Conservation (phyloP, 92 coral and sea anemone genomes). For the Zoanthus gigantus region DNA sequence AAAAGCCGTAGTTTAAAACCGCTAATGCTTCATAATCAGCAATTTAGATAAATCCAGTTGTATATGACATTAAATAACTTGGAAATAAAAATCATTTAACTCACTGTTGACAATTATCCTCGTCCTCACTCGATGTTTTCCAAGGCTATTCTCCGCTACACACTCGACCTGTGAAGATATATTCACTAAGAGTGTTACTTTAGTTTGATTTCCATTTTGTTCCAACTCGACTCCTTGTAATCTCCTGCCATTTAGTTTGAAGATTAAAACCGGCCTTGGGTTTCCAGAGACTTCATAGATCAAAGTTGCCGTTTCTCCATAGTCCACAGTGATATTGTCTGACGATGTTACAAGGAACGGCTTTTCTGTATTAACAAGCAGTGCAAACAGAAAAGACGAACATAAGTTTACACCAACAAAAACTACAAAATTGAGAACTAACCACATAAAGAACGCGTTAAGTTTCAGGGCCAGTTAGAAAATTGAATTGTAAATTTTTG, state of each 20-base stretch:
- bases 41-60: background rate
- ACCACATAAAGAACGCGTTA: background rate
- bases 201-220: background rate
- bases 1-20: background rate
- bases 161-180: slow-evolving; percentile 31
- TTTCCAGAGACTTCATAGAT: slow-evolving; percentile 10
- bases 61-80: background rate
- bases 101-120: slow-evolving; percentile 19
- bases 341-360: background rate
- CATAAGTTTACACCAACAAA: background rate
- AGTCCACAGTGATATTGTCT: slow-evolving; percentile 2
- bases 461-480: background rate
- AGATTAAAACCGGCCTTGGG: slow-evolving; percentile 14
- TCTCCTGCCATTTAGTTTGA: slow-evolving; percentile 23
- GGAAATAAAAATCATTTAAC: background rate
- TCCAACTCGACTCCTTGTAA: background rate
- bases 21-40: background rate
- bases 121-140: background rate
- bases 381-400: background rate
- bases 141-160: slow-evolving; percentile 5
- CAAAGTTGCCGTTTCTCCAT: slow-evolving; percentile 25
- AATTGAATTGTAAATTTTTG: background rate
- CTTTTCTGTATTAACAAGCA: slow-evolving; percentile 10
- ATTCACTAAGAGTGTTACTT: slow-evolving; percentile 6
- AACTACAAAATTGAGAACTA: background rate